Conservation (phyloP, 2,113 vertebrate species). For the Mormyrus lacerda region DNA sequence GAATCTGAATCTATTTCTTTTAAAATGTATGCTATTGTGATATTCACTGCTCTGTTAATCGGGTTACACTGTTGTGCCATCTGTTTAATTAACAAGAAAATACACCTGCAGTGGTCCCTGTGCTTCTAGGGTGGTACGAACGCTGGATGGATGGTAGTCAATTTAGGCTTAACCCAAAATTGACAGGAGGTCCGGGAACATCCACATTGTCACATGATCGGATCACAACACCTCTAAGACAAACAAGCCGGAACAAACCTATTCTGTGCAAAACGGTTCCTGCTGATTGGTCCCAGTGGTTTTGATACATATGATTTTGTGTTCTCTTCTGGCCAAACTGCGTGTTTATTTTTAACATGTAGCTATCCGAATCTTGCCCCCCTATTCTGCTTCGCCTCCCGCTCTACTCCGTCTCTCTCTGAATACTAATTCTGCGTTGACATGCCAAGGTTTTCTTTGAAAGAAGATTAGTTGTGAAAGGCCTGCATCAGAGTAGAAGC, state of each 20-base stretch:
- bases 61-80: neutral
- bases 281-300: neutral
- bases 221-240: neutral
- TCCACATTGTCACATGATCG: neutral
- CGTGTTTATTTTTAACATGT: neutral
- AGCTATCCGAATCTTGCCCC: neutral
- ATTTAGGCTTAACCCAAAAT: neutral
- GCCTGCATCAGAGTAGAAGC: neutral
- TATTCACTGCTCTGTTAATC: neutral
- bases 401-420: slow-evolving; percentile 14
- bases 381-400: neutral
- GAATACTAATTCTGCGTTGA: slow-evolving; percentile 14
- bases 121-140: neutral
- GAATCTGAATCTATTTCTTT: neutral
- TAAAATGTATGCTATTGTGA: neutral
- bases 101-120: neutral
- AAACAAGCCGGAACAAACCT: neutral
- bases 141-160: neutral
- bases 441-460: slow-evolving; percentile 9
- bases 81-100: neutral
- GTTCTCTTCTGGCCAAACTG: neutral
- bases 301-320: neutral
- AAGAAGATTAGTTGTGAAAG: slow-evolving; percentile 16
- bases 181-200: neutral
- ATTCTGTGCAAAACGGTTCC: neutral